Percentiles rank a stretch among this genome's conserved stretches.
Conservation (phyloP, 2,888 invertebrate genomes). For the Piscicola geometra region DNA sequence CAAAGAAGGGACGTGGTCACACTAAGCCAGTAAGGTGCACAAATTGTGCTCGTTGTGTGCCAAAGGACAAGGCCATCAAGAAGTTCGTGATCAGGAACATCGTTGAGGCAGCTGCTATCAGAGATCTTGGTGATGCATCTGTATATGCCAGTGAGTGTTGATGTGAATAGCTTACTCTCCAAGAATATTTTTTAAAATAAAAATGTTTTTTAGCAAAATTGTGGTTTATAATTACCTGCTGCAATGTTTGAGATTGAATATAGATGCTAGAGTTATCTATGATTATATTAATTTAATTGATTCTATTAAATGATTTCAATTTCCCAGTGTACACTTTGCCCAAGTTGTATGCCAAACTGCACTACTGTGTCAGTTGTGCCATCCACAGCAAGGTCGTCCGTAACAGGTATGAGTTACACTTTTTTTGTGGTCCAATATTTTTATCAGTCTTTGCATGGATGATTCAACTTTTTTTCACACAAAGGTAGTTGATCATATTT, state of each 20-base stretch:
- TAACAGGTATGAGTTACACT: slow-evolving; percentile 64
- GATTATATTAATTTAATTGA: neutral
- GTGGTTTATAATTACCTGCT: slow-evolving; percentile 2
- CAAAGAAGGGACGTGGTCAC: slow-evolving; percentile 98
- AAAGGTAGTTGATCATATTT: no score
- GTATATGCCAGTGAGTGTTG: no score
- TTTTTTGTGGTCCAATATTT: neutral
- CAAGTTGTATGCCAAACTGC: slow-evolving; percentile 95
- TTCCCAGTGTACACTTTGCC: slow-evolving; percentile 84
- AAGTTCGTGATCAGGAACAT: slow-evolving; percentile 92
- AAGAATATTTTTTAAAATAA: neutral
- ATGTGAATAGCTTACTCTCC: neutral
- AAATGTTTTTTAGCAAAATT: neutral
- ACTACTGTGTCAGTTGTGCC: slow-evolving; percentile 98
- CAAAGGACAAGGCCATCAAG: slow-evolving; percentile 99
- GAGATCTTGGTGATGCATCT: slow-evolving; percentile 95
- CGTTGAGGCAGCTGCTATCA: slow-evolving; percentile 96
- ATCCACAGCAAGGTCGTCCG: slow-evolving; percentile 99
- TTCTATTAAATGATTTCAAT: slow-evolving; percentile 15
- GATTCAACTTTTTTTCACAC: no score
- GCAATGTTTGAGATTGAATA: neutral
- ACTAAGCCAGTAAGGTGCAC: slow-evolving; percentile 97
- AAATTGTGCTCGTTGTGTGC: slow-evolving; percentile 97
- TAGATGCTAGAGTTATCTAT: neutral
- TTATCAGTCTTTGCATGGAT: no score